A percentile compares a stretch with the other conserved stretches of the same genome.
phyloP scores from a whole-genome alignment of 2,888 invertebrate genomes.

The Mellilla xanthometata region DNA sequence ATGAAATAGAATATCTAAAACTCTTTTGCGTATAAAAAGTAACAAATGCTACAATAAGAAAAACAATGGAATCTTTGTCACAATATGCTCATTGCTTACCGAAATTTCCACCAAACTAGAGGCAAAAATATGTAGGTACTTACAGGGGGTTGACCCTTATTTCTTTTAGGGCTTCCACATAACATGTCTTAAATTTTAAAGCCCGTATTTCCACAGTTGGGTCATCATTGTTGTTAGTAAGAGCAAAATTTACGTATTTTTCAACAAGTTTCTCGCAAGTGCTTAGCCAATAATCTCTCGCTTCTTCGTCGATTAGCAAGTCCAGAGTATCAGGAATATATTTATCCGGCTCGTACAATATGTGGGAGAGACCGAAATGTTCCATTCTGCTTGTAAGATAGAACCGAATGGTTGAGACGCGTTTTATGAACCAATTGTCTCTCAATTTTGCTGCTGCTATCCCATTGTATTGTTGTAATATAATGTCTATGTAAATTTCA shows the following conservation, averaged over 20 bases:
- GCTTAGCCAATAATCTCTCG: constrained; percentile 95
- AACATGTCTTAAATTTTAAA: constrained; percentile 91
- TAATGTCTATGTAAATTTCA: constrained; percentile 56
- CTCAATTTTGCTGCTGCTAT: constrained; percentile 47
- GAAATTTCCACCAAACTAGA: too few species aligned
- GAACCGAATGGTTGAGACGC: constrained; percentile 19
- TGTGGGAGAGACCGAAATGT: constrained; percentile 71
- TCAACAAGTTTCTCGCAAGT: constrained; percentile 94
- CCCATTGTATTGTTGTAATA: constrained; percentile 63
- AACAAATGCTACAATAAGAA: too few species aligned
- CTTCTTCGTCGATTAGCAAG: constrained; percentile 91
- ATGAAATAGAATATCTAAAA: too few species aligned
- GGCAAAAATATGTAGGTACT: constrained; percentile 48
- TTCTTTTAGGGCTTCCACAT: constrained; percentile 89
- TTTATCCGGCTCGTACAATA: constrained; percentile 88
- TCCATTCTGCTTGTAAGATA: constrained; percentile 54
- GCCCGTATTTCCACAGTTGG: constrained; percentile 91
- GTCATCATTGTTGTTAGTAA: constrained; percentile 86
- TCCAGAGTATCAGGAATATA: constrained; percentile 97
- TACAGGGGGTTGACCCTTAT: constrained; percentile 91
- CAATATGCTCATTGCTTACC: too few species aligned
- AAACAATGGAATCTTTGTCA: too few species aligned
- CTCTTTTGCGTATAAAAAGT: too few species aligned
- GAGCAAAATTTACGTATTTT: constrained; percentile 92
- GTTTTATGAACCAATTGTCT: constrained; percentile 37